Base-by-base conservation (phyloP, 2,888 invertebrate species). In the Athalia circularis region DNA sequence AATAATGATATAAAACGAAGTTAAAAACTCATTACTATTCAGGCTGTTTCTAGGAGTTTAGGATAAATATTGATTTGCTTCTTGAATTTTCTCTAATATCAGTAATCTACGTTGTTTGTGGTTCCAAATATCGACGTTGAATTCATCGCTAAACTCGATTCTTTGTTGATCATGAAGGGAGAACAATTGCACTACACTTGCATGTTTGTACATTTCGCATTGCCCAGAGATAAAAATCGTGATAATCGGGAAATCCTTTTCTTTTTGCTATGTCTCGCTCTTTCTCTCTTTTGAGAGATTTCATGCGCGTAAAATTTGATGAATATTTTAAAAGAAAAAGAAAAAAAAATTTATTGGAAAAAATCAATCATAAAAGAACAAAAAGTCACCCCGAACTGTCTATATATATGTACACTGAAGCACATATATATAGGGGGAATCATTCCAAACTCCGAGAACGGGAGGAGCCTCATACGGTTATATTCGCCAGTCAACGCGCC, bases 1-100 rank as follows among this genome's bases (percentile, higher is more conserved):
- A 80, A 83, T 85, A 54, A 54, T 54, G 4, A n/a, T 54, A 54
- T 54, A 84, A 84, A 84, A 86, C 83, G 82, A 82, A 80, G 78
- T 81, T 78, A 79, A 54, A 54, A 80, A 80, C 65, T 54, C 47
- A 81, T 77, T 78, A 50, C 52, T 13, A 43, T 48, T 15, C 4
- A 11, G 4, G 3, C 54, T 11, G n/a, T 54, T 29, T 29, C 29
- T 29, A 2, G 29, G 29, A 29, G 29, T 29, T 29, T 29, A 29
- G 29, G 29, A 29, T 29, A 29, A 29, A 29, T 29, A 29, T 29
- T 29, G 29, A 29, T 29, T 29, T 29, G 29, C 29, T 29, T 29
- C 29, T 29, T 29, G 29, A 29, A 29, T 29, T 29, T 29, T 29
- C 2, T 29, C n/a, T 54, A 54, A 54, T n/a, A 54, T 11, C n/a